Base-by-base conservation (phyloP, 2,888 invertebrate species). In the Gastrophysa polygoni region DNA sequence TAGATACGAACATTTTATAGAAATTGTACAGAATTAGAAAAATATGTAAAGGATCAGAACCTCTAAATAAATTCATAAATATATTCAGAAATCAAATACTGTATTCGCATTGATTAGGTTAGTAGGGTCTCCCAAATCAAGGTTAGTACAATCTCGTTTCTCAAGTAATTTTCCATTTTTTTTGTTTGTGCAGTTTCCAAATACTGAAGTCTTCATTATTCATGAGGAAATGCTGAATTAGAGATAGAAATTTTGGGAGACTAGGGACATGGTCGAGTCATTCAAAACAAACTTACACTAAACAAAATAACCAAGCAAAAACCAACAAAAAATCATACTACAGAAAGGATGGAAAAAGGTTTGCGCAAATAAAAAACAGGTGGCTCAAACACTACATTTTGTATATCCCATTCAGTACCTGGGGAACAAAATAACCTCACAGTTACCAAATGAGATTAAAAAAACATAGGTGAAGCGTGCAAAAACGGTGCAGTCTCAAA, bases 401-500 rank as follows among this genome's bases (percentile, higher is more conserved):
- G 89, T 87, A 87, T 89, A 92, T 89, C 92, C 89, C 92, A 91
- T 88, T 87, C 87, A 89, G 91, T 90, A 90, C 89, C 89, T 91
- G 92, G 91, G 91, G 85, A 78, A 78, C 73, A 71, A 77, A 80
- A 77, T 74, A 83, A 84, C 87, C 94, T 93, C 95, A 95, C 93
- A 93, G 93, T 95, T 95, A 96, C 95, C 93, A 92, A 91, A 93
- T 95, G 96, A 96, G 95, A 96, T 96, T 96, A 91, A 87, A 88
- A 89, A 86, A 89, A 86, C 85, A 83, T 82, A 83, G 78, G 77
- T 73, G 71, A 80, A 78, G 77, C 78, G 79, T 78, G 79, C 78
- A 78, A 38, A 38, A 14, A 73, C 67, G 70, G 67, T 67, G 67
- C 68, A 38, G n/a, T 38, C 14, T 38, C 38, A 58, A 58, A 65